Conservation (phyloP, 1,140 invertebrate genomes). For the Orius laevigatus region DNA sequence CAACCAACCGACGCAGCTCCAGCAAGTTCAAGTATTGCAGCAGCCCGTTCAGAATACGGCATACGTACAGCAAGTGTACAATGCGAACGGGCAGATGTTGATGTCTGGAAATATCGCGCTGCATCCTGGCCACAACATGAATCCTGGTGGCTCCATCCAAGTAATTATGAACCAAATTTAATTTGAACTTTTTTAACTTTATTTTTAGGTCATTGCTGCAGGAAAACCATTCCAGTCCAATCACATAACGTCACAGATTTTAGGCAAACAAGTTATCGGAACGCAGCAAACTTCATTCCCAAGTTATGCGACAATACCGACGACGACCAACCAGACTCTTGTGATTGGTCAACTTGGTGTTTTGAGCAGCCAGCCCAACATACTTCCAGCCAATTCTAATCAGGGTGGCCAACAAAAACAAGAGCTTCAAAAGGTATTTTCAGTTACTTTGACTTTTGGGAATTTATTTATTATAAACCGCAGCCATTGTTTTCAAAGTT, state of each 20-base stretch:
- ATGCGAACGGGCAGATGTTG: conserved; percentile 31
- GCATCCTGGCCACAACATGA: conserved; percentile 27
- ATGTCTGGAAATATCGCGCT: conserved; percentile 32
- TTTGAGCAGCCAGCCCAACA: conserved; percentile 28
- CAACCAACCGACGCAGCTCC: neutral
- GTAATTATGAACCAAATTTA: conserved; percentile 19
- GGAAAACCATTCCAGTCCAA: conserved; percentile 66
- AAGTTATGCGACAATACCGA: conserved; percentile 37
- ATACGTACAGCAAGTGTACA: conserved; percentile 33
- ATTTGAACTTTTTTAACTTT: too few species aligned
- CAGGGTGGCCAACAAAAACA: conserved; percentile 10
- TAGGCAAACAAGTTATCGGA: conserved; percentile 46
- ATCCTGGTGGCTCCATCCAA: conserved; percentile 28
- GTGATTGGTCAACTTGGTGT: conserved; percentile 31
- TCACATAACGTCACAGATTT: conserved; percentile 58
- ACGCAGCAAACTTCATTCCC: conserved; percentile 36
- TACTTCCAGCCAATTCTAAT: conserved; percentile 25
- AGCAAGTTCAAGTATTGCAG: conserved; percentile 34
- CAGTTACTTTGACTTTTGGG: too few species aligned
- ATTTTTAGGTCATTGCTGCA: conserved; percentile 50
- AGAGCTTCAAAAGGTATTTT: conserved; percentile 19
- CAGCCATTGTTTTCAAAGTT: too few species aligned
- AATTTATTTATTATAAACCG: too few species aligned
- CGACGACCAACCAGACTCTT: conserved; percentile 30
- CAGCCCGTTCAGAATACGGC: conserved; percentile 32